These are phyloP conservation scores for Phenganax subtilis DNA, from an alignment of 92 coral and sea anemone genomes.

Conservation along the genomic window DNA sequence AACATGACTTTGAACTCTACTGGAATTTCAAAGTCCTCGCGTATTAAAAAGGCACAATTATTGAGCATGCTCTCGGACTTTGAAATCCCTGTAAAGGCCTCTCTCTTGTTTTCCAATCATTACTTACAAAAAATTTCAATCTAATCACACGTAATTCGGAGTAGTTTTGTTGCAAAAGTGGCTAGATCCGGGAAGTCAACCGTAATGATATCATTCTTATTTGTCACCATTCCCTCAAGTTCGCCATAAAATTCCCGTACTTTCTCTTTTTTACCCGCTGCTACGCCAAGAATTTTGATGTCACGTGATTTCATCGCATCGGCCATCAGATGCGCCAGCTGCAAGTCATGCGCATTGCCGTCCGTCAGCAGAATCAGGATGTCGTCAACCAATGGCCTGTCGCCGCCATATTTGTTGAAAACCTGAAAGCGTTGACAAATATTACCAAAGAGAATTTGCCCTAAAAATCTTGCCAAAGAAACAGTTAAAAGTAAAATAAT, in stretches of 20 bases:
- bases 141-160: slow-evolving; percentile 24
- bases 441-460: not conserved
- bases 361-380: slow-evolving; percentile 32
- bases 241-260: slow-evolving; percentile 8
- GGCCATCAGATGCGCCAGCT: slow-evolving; percentile 28
- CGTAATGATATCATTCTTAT: slow-evolving; percentile 31
- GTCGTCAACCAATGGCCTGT: slow-evolving; percentile 32
- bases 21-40: no score
- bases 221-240: slow-evolving; percentile 13
- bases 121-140: not conserved
- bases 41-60: no score
- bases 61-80: no score
- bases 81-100: not conserved
- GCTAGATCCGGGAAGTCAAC: slow-evolving; percentile 21
- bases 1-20: no score
- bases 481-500: no score
- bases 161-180: slow-evolving; percentile 16
- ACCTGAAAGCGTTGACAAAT: slow-evolving; percentile 7
- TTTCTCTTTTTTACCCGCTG: slow-evolving; percentile 9
- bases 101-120: not conserved
- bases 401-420: slow-evolving; percentile 35
- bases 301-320: slow-evolving; percentile 28
- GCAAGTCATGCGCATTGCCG: slow-evolving; percentile 41
- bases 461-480: not conserved
- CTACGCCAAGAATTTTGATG: slow-evolving; percentile 30